Evolutionary conservation across 2,113 vertebrate species (phyloP), one percentile per base, ranked within the genome.

Genomic region (Malurus alboscapulatus): DNA sequence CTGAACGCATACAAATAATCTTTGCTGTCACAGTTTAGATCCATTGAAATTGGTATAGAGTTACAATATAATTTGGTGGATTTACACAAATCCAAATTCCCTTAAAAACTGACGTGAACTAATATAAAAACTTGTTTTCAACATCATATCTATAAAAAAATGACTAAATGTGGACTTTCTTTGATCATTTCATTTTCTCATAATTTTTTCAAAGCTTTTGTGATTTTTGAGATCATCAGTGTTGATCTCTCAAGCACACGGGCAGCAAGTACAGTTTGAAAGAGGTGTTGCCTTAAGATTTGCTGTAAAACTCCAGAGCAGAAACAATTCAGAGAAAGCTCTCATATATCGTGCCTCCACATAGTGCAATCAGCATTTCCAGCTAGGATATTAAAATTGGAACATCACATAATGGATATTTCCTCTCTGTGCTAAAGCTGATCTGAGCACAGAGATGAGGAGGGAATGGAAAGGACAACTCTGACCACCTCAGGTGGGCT

Each of bases 1-100:
- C 34, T 74, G 85, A 80, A 48, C 62, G 61, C 76, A 87, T 88
- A 74, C 50, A 90, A 94, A 93, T 94, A 66, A 88, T 82, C 48
- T 72, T 88, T 84, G 59, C 73, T 78, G 62, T 88, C 86, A 87
- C 19, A 55, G 84, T 88, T 68, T 42, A 82, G 80, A 76, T 63
- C 47, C 58, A 76, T 3, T 84, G 73, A 72, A 92, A 93, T 12
- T 83, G 83, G 27, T 82, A 42, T 44, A 47, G 6, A 16, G 73
- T 72, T 80, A 38, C n/a, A 85, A 85, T 47, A 69, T 17, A 85
- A 69, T 72, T 53, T 50, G n/a, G n/a, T 74, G 38, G 59, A 71
- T 61, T 88, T 53, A 75, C 65, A 72, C 47, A 63, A 17, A 91
- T 68, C 36, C 27, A 38, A 76, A 76, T 80, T 67, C 30, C 57